These are phyloP conservation scores for Scopus umbretta DNA, from an alignment of 2,113 vertebrate genomes.

Conservation along the genomic window DNA sequence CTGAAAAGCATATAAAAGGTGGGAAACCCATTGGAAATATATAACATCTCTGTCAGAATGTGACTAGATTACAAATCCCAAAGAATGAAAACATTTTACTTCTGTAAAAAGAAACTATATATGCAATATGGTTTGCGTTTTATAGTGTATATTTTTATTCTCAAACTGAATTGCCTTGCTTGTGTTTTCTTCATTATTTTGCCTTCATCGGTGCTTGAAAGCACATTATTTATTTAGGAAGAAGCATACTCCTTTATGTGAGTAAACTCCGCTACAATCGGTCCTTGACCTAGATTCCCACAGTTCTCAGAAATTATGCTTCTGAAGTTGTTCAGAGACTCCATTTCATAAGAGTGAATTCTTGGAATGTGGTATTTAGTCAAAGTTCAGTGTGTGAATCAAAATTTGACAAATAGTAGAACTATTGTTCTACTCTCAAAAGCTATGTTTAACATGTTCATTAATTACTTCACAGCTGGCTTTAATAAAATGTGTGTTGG, in stretches of 20 bases:
- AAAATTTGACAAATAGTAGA: neutral
- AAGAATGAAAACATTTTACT: neutral
- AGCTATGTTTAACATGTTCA: conserved; percentile 5
- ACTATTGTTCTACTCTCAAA: conserved; percentile 2
- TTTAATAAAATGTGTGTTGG: conserved; percentile 5
- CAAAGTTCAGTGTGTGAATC: neutral
- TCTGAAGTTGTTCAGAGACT: neutral
- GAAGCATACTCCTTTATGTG: neutral
- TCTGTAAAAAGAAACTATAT: neutral
- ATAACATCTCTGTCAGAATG: neutral
- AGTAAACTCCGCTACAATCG: neutral
- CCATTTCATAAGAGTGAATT: neutral
- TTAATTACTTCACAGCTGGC: conserved; percentile 15
- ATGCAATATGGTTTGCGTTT: neutral
- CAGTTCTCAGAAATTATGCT: conserved; percentile 9
- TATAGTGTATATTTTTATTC: neutral
- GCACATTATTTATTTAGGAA: neutral
- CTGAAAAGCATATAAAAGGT: neutral
- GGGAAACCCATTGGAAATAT: neutral
- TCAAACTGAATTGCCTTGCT: neutral
- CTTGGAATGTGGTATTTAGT: neutral
- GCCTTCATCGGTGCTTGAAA: neutral
- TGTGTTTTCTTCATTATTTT: neutral
- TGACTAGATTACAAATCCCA: neutral
- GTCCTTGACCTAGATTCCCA: conserved; percentile 30